Base-by-base conservation (phyloP, 2,797 vertebrate species). In the Coilia nasus region DNA sequence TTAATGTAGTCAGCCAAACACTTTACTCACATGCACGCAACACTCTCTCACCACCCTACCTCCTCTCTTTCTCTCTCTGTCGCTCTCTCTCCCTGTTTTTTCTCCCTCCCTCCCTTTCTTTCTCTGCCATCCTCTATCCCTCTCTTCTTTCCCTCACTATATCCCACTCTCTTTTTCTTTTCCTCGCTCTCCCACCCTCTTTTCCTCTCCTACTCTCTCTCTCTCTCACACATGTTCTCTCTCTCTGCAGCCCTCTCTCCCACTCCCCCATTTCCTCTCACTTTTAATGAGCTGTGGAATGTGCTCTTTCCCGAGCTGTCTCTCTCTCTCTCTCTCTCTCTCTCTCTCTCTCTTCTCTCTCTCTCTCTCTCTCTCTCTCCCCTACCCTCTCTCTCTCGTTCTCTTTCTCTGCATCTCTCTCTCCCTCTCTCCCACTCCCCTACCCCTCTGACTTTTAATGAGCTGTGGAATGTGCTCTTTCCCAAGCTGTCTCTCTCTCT, bases 381-480 rank as follows among this genome's bases (percentile, higher is more conserved):
- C 57, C 15, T 59, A 19, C 19, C 2, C 19, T 5, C 31, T 19
- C 31, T 31, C 71, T 41, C 71, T 9, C 35, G 6, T 28, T 17
- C 12, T 71, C 64, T 35, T 11, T 31, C 64, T 71, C 64, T 54
- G 2, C 46, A 47, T 71, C 17, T 44, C 35, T 19, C 17, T 21
- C 35, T 78, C 35, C 1, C 11, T 31, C 64, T 71, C 11, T 17
- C 12, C 28, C 15, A 7, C 64, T 35, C 3, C 25, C 64, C 31
- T 25, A 14, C 14, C 28, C 64, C 28, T 14, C 64, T 4, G 25
- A 71, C 28, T 28, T 71, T 31, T 71, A 41, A 44, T 19, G 17
- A 75, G 67, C 67, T 75, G 71, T 78, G 35, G 71, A 78, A 78
- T 41, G 35, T 44, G 31, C 44, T 78, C 31, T 44, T 44, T 44